Evolutionary conservation across 2,113 vertebrate genomes (phyloP), one percentile per base, ranked within the genome.

Genomic region (Xenopus borealis): DNA sequence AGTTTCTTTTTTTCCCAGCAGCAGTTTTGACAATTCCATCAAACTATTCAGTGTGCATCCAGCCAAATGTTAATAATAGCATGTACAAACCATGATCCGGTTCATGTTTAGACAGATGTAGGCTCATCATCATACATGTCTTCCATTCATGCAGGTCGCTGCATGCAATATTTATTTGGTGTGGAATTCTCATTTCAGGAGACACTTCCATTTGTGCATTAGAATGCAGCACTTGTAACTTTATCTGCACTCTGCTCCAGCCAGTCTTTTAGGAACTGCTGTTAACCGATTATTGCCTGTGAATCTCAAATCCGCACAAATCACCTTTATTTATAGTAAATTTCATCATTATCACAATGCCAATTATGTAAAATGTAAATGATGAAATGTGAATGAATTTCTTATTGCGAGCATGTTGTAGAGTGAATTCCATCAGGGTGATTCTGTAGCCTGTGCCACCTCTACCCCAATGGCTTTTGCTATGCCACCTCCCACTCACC

Each of bases 21-120:
- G 45, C 17, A n/a, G 23, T 50, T 50, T 67, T 58, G 19, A 62
- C 23, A 18, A 75, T 47, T 59, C 44, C 30, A 30, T 23, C 46
- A 66, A n/a, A 30, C 62, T 53, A 62, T 19, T 30, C 27, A n/a
- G 20, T 62, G 45, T 62, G 59, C 19, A 62, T 50, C 66, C 19
- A 68, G 66, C 66, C 66, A 76, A 55, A 62, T 63, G 45, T 63
- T 17, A 69, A 61, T 45, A 76, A 61, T 23, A 76, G 66, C 47
- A 63, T 69, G 73, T 55, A 63, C 45, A 68, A 66, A 69, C 73
- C 73, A 63, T 64, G 52, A 69, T 58, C 63, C 66, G 47, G 17
- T 76, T 76, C 73, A 69, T 55, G 73, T 76, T 63, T 63, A 47
- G 52, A 76, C 73, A 76, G 62, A 76, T 69, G 59, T 27, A 76